Evolutionary conservation across 2,888 invertebrate species (phyloP).

Genomic region (Aleiodes testaceus): DNA sequence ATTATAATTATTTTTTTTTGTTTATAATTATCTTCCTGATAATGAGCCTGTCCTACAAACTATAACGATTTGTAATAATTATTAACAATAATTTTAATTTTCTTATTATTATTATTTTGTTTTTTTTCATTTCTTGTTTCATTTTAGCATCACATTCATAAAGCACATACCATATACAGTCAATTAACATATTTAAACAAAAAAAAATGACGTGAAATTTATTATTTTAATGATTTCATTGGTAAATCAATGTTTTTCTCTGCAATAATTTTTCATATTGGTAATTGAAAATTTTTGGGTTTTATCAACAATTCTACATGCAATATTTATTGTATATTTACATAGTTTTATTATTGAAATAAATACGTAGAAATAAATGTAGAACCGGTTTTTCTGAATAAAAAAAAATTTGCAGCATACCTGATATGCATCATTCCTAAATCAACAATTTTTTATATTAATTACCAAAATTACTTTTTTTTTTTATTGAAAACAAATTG

Average conservation of each 20-base stretch:
- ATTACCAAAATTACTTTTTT: too few relatives aligned
- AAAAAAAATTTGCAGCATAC: constrained; percentile 6
- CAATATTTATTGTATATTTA: neutral
- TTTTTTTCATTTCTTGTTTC: constrained; percentile 1
- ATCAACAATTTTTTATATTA: neutral
- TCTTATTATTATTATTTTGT: too few relatives aligned
- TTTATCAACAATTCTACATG: too few relatives aligned
- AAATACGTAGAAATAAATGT: constrained; percentile 5
- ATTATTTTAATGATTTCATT: too few relatives aligned
- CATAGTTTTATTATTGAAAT: neutral
- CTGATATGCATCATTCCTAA: neutral
- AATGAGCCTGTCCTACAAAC: constrained; percentile 8
- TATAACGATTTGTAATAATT: too few relatives aligned
- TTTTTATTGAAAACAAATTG: too few relatives aligned
- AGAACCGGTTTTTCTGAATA: neutral
- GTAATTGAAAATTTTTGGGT: too few relatives aligned
- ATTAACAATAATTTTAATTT: too few relatives aligned
- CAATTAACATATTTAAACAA: neutral
- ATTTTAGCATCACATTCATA: constrained; percentile 31
- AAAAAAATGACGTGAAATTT: too few relatives aligned
- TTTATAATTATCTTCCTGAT: constrained; percentile 14
- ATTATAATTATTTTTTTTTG: neutral
- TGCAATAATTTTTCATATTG: too few relatives aligned
- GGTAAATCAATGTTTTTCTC: too few relatives aligned
- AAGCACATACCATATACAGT: constrained; percentile 6